A percentile compares a stretch with the other conserved stretches of the same genome.
Conservation (phyloP, 2,888 invertebrate species). For the Volucella bombylans region DNA sequence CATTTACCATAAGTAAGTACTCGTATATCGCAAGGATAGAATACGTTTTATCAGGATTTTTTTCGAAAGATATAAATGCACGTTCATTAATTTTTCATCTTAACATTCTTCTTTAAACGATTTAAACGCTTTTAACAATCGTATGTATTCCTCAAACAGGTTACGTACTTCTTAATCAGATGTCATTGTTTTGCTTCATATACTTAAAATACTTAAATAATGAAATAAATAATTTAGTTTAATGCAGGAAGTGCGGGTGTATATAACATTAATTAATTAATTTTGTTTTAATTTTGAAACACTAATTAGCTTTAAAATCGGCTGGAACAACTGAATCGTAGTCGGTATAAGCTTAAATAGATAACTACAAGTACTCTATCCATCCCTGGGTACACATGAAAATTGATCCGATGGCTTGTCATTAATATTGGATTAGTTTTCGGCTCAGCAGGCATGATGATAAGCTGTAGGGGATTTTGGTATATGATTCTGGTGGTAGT, state of each 20-base stretch:
- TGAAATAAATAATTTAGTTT: background rate
- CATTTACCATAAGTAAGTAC: no score
- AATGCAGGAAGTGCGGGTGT: background rate
- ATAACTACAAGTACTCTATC: background rate
- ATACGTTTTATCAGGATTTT: no score
- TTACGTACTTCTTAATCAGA: no score
- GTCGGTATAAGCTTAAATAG: background rate
- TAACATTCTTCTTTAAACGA: no score
- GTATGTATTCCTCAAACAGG: no score
- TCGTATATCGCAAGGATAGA: no score
- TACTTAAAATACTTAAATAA: background rate
- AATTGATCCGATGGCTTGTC: constrained; percentile 9
- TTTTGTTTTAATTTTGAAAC: background rate
- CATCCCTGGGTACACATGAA: no score
- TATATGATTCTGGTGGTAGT: background rate
- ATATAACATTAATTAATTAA: background rate
- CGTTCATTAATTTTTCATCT: no score
- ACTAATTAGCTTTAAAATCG: background rate
- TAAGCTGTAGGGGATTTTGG: background rate
- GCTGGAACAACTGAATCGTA: background rate
- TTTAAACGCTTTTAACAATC: no score
- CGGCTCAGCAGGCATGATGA: background rate
- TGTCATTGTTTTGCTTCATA: background rate
- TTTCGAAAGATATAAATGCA: no score
- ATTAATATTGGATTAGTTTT: background rate